A percentile compares a stretch with the other conserved stretches of the same genome.
Evolutionary conservation across 2,888 invertebrate genomes (phyloP).

Genomic region (Lasioglossum malachurum): DNA sequence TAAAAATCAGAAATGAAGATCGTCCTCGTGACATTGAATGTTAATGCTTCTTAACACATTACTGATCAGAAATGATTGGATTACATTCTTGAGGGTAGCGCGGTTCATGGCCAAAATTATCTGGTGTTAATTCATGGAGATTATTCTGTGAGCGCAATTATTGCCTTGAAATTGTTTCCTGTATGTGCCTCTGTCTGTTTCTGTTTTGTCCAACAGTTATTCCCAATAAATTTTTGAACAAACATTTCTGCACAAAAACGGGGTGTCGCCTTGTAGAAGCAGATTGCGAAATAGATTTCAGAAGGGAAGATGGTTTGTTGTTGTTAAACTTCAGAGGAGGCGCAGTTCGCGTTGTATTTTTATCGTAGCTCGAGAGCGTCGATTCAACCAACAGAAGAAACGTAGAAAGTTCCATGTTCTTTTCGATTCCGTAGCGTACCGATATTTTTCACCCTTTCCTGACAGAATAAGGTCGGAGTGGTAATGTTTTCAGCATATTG

Average conservation of each 20-base stretch:
- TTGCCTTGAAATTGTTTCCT: not conserved
- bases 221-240: not conserved
- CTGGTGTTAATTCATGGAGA: not conserved
- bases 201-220: not conserved
- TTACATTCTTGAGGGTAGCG: too few relatives aligned
- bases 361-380: not conserved
- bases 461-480: slow-evolving; percentile 21
- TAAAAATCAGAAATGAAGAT: not conserved
- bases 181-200: too few relatives aligned
- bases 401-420: not conserved
- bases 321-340: not conserved
- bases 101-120: too few relatives aligned
- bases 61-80: too few relatives aligned
- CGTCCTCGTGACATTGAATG: not conserved
- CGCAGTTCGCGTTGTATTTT: not conserved
- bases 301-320: not conserved
- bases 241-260: too few relatives aligned
- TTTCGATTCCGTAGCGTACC: not conserved
- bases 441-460: slow-evolving; percentile 3
- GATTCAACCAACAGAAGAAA: not conserved
- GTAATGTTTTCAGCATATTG: slow-evolving; percentile 12
- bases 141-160: not conserved
- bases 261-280: not conserved
- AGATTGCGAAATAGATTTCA: not conserved
- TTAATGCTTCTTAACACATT: too few relatives aligned